Evolutionary conservation across 2,797 vertebrate species (phyloP).

Genomic region (Girardinus metallicus): DNA sequence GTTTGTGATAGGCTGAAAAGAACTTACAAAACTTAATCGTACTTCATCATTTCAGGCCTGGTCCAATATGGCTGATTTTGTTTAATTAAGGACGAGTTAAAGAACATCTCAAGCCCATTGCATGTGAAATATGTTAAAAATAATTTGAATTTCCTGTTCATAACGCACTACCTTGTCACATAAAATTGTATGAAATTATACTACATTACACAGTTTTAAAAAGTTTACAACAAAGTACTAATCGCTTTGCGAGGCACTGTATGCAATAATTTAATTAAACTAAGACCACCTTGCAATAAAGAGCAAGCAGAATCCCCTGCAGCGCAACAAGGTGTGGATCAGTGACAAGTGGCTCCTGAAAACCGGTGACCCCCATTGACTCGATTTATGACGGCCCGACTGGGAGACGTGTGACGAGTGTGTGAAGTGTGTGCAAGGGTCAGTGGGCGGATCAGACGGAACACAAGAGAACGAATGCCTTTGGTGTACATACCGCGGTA

Average conservation of each 20-base stretch:
- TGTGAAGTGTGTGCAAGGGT: conserved; percentile 78
- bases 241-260: no score
- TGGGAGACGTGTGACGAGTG: conserved; percentile 64
- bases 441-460: conserved; percentile 61
- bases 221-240: not conserved
- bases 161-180: not conserved
- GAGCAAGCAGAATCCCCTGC: conserved; percentile 29
- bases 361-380: conserved; percentile 45
- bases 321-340: conserved; percentile 48
- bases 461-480: conserved; percentile 61
- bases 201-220: not conserved
- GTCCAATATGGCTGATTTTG: no score
- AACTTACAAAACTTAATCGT: not conserved
- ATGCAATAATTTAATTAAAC: not conserved
- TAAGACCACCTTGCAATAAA: not conserved
- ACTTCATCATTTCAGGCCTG: not conserved
- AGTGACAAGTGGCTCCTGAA: conserved; percentile 56
- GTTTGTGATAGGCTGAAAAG: not conserved
- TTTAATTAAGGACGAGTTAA: not conserved
- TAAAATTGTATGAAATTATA: not conserved
- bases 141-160: not conserved
- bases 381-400: conserved; percentile 65
- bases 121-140: not conserved
- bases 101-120: not conserved
- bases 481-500: conserved; percentile 69